Evolutionary conservation across 2,888 invertebrate genomes (phyloP).

Genomic region (Chymomyza fuscimana): DNA sequence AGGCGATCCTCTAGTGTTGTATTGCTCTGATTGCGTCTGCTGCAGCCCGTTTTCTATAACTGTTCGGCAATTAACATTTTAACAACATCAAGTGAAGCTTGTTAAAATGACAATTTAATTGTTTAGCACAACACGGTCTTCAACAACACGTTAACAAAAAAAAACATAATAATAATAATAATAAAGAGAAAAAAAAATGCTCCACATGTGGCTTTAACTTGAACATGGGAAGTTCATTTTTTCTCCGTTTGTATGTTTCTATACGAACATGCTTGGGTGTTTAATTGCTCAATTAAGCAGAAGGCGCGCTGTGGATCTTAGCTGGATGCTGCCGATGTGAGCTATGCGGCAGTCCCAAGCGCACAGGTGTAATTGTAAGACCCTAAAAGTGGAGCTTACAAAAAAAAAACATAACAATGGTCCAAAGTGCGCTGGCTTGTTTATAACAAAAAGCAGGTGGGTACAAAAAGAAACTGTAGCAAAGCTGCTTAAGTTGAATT

Average conservation of each 20-base stretch:
- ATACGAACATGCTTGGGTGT: conserved; percentile 65
- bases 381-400: conserved; percentile 20
- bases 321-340: conserved; percentile 49
- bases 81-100: conserved; percentile 64
- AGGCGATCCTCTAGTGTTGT: conserved; percentile 39
- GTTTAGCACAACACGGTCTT: conserved; percentile 63
- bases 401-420: conserved; percentile 24
- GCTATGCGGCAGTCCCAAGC: conserved; percentile 16
- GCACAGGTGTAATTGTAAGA: conserved; percentile 62
- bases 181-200: conserved; percentile 40
- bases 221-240: conserved; percentile 60
- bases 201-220: conserved; percentile 60
- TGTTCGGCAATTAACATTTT: conserved; percentile 76
- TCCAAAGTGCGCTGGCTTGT: not conserved
- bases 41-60: conserved; percentile 71
- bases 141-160: conserved; percentile 10
- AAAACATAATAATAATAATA: conserved; percentile 13
- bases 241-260: conserved; percentile 39
- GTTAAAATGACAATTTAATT: conserved; percentile 78
- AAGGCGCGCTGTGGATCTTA: conserved; percentile 51
- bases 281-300: conserved; percentile 76
- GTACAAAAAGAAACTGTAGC: conserved; percentile 41
- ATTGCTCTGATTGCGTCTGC: conserved; percentile 57
- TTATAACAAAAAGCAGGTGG: not conserved
- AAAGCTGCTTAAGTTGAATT: conserved; percentile 65